Conservation (phyloP, 2,888 invertebrate genomes). For the Anoncus sp. region DNA sequence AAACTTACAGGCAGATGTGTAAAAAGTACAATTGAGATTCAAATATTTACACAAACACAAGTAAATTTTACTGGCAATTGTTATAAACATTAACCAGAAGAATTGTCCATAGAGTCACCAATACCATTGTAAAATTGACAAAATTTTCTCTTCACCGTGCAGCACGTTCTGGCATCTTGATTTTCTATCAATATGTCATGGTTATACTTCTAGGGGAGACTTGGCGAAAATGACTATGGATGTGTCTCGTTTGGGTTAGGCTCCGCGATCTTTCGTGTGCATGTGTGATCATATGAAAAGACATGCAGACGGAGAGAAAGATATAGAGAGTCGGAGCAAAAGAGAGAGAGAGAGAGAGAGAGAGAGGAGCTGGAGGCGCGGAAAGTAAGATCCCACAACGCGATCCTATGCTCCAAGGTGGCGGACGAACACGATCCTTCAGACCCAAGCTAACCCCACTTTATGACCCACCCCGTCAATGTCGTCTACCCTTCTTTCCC, state of each 20-base stretch:
- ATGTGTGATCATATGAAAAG: neutral
- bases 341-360: neutral
- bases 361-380: neutral
- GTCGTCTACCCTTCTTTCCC: slow-evolving; percentile 63
- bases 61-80: too few species aligned
- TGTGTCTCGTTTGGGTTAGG: neutral
- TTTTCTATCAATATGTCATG: neutral
- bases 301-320: neutral
- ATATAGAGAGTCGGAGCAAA: neutral
- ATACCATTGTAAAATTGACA: neutral
- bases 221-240: slow-evolving; percentile 4
- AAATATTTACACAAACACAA: too few species aligned
- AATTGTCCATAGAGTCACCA: too few species aligned
- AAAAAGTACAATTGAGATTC: too few species aligned
- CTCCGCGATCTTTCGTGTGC: neutral
- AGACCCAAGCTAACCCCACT: slow-evolving; percentile 79
- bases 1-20: too few species aligned
- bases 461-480: slow-evolving; percentile 76
- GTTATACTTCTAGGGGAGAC: neutral
- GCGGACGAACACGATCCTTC: slow-evolving; percentile 80
- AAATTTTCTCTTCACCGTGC: neutral
- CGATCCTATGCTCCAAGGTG: slow-evolving; percentile 72
- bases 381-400: slow-evolving; percentile 40
- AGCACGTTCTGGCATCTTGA: neutral
- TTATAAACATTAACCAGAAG: too few species aligned